Evolutionary conservation across 2,113 vertebrate genomes (phyloP).

Genomic region (Patagioenas fasciata): DNA sequence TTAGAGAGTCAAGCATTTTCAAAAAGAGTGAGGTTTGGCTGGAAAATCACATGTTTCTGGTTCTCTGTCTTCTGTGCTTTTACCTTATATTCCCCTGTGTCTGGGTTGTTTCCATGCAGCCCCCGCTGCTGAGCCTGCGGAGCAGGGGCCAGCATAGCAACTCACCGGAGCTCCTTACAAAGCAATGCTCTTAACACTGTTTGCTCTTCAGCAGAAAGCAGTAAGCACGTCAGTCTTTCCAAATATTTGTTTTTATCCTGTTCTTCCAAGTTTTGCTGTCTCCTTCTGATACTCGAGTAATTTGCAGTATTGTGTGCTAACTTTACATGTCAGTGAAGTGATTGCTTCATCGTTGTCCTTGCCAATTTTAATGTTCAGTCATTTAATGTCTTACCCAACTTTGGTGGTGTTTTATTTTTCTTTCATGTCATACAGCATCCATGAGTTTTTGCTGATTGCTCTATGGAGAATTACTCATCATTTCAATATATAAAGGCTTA

Average conservation of each 20-base stretch:
- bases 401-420: neutral
- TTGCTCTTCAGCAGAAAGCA: neutral
- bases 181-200: neutral
- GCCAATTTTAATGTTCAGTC: neutral
- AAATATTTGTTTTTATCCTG: neutral
- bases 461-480: neutral
- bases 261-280: neutral
- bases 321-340: neutral
- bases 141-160: neutral
- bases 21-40: neutral
- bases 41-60: neutral
- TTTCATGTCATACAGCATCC: neutral
- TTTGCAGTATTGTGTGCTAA: neutral
- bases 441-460: conserved; percentile 18
- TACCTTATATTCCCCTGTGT: neutral
- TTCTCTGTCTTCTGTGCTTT: neutral
- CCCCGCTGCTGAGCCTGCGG: neutral
- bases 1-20: neutral
- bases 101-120: neutral
- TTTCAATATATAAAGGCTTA: conserved; percentile 24
- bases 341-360: neutral
- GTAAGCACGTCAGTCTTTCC: neutral
- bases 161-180: neutral
- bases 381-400: neutral
- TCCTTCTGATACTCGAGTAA: neutral